Conservation (phyloP, 2,797 vertebrate genomes). For the Periophthalmus magnuspinnatus region DNA sequence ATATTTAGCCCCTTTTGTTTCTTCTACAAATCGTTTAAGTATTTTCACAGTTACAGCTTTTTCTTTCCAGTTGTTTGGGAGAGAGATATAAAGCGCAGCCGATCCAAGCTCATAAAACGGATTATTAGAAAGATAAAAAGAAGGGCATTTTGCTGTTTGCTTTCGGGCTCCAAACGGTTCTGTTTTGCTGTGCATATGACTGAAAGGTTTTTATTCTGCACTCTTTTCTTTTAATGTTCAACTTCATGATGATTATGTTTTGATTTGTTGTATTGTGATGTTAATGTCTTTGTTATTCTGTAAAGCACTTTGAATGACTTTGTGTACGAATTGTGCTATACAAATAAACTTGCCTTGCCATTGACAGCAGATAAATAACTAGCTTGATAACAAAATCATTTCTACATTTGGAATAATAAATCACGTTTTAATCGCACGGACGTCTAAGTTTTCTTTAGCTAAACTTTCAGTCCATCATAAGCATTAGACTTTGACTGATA, state of each 20-base stretch:
- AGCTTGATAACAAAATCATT: not conserved
- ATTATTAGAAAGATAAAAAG: not conserved
- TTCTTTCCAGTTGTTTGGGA: slow-evolving; percentile 18
- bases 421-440: slow-evolving; percentile 8
- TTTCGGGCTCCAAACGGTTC: not conserved
- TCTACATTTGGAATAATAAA: not conserved
- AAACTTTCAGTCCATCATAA: slow-evolving; percentile 28
- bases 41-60: slow-evolving; percentile 13
- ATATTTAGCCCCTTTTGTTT: slow-evolving; percentile 4
- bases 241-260: too few relatives aligned
- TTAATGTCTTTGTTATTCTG: too few relatives aligned
- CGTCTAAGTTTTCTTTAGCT: slow-evolving; percentile 22
- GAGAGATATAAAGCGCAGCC: not conserved
- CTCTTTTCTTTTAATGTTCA: too few relatives aligned
- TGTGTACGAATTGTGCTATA: too few relatives aligned
- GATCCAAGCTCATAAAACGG: not conserved
- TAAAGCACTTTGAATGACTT: too few relatives aligned
- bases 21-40: slow-evolving; percentile 31
- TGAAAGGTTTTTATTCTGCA: too few relatives aligned
- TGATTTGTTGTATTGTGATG: too few relatives aligned
- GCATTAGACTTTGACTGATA: slow-evolving; percentile 20
- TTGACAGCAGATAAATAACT: not conserved
- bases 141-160: not conserved
- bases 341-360: too few relatives aligned
- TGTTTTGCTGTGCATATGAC: too few relatives aligned